A percentile compares a stretch with the other conserved stretches of the same genome.
These are phyloP conservation scores for Noturus placidus DNA, from an alignment of 2,113 vertebrate species.

Conservation along the genomic window DNA sequence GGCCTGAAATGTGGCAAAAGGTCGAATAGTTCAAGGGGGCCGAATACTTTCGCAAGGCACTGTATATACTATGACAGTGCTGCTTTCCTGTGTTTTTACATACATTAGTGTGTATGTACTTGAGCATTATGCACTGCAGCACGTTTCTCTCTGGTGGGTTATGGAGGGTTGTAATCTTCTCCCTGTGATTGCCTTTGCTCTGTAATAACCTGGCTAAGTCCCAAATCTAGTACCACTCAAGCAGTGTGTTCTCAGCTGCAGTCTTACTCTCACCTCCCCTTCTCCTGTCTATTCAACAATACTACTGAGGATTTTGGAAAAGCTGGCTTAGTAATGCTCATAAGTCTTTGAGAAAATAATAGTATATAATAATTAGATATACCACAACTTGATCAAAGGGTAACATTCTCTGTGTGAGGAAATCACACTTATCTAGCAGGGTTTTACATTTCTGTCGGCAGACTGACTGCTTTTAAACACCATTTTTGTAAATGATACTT, in stretches of 20 bases:
- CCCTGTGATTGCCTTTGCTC: background rate
- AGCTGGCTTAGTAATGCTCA: background rate
- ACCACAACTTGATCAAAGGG: background rate
- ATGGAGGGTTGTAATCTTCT: background rate
- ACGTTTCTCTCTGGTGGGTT: background rate
- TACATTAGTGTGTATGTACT: conserved; percentile 23
- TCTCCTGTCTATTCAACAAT: background rate
- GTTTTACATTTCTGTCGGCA: background rate
- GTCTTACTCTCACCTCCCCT: background rate
- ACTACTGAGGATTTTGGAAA: background rate
- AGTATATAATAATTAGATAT: background rate
- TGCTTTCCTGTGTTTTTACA: conserved; percentile 7
- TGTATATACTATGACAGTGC: background rate
- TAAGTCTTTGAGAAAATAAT: background rate
- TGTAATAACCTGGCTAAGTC: conserved; percentile 9
- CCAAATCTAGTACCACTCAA: background rate
- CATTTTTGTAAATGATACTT: background rate
- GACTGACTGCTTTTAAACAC: background rate
- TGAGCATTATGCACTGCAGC: background rate
- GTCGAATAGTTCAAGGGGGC: no score
- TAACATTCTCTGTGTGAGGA: background rate
- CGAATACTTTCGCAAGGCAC: no score
- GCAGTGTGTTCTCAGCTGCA: conserved; percentile 19
- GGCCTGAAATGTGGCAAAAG: no score
- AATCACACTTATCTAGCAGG: background rate